phyloP scores from a whole-genome alignment of 1,140 invertebrate genomes.

The Dreissena polymorpha region DNA sequence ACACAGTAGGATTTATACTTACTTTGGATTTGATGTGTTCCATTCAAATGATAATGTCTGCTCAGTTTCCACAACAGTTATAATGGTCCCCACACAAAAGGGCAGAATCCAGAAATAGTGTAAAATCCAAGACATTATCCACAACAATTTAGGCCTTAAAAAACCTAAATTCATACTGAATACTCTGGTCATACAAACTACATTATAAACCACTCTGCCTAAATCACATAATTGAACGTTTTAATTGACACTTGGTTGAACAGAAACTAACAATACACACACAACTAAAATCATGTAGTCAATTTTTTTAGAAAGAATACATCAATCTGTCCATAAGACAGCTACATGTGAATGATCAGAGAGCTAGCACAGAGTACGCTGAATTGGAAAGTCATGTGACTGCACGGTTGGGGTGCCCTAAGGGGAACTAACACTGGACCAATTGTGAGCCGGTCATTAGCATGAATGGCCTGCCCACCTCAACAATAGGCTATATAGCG shows the following conservation, averaged over 20 bases:
- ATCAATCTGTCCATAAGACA: background rate
- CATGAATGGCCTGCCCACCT: background rate
- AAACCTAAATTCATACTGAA: conserved; percentile 40
- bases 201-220: background rate
- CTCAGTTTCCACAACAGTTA: conserved; percentile 38
- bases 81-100: conserved; percentile 50
- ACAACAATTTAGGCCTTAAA: conserved; percentile 44
- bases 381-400: conserved; percentile 39
- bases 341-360: conserved; percentile 46
- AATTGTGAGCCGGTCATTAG: background rate
- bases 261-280: background rate
- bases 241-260: background rate
- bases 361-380: conserved; percentile 17
- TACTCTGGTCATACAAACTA: background rate
- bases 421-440: conserved; percentile 35
- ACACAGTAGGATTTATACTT: conserved; percentile 2
- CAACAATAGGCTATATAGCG: background rate
- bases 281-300: background rate
- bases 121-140: conserved; percentile 40
- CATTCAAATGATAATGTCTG: conserved; percentile 23
- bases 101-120: conserved; percentile 47
- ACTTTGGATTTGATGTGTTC: conserved; percentile 45
- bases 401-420: conserved; percentile 17
- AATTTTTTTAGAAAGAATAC: too few relatives aligned
- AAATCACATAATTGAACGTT: conserved; percentile 13